Base-by-base conservation (phyloP, 2,113 vertebrate species). In the Excalfactoria chinensis region DNA sequence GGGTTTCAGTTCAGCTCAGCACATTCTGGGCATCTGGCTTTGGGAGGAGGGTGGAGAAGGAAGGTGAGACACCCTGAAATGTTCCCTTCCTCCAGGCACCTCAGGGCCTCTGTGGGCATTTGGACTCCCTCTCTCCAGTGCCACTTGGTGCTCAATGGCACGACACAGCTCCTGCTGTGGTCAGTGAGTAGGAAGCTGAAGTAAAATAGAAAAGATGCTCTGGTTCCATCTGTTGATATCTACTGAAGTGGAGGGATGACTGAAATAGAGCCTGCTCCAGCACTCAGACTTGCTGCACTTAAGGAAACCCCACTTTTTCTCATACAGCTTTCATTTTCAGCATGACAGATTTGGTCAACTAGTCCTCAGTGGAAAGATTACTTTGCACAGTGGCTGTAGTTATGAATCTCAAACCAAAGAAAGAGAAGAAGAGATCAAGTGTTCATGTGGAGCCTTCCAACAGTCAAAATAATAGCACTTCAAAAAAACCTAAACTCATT, bases 101-200 rank as follows among this genome's bases (percentile, higher is more conserved):
- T 28, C 35, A 26, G 18, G 4, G 1, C 5, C 37, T 40, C 68
- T 58, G 48, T 5, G 43, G 49, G 23, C 3, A 1, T 17, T 40
- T 21, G 18, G 9, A 20, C 7, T 59, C 23, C 48, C 19, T 58
- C 44, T 41, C 35, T 62, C 23, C 5, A 1, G 8, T 25, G 46
- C 4, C 2, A 1, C 40, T 23, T 0, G 0, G 60, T 40, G 23
- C 35, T 26, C 60, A 28, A 18, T 62, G 35, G 16, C 23, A 11
- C 0, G 1, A 10, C 13, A 4, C 8, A 4, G 34, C 7, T 46
- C 5, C 4, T 55, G 0, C 0, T 0, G 0, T 17, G 6, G 13
- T 28, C 4, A 1, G 46, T 1, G 0, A 91, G 41, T 13, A 64
- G 26, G 23, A 44, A 66, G 26, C 12, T 4, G n/a, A 84, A 56